phyloP scores from a whole-genome alignment of 2,113 vertebrate genomes.

The Conger conger region DNA sequence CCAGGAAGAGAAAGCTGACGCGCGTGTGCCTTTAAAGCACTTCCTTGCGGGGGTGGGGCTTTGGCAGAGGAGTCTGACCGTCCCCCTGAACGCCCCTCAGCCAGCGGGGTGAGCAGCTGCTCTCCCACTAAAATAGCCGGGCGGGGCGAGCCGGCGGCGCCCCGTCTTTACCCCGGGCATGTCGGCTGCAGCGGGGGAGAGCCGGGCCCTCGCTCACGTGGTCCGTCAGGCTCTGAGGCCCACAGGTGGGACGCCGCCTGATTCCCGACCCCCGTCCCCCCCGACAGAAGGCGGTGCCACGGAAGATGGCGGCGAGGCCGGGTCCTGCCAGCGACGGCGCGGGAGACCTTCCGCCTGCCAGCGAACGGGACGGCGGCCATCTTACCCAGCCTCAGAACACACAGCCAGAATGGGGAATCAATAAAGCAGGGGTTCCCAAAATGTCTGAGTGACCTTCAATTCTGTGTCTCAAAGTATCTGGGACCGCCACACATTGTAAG shows the following conservation, averaged over 20 bases:
- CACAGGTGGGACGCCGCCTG: conserved; percentile 53
- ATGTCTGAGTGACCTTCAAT: too few relatives aligned
- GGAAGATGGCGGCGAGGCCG: neutral
- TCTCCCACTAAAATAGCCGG: conserved; percentile 53
- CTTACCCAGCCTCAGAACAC: neutral
- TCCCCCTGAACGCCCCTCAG: conserved; percentile 31
- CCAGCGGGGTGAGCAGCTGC: conserved; percentile 59
- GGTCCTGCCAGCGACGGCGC: neutral
- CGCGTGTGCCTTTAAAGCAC: too few relatives aligned
- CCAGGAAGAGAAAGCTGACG: too few relatives aligned
- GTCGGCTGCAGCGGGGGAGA: conserved; percentile 19
- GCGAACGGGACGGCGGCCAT: neutral
- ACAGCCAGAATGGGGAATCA: neutral
- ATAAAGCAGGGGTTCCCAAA: too few relatives aligned
- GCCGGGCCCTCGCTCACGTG: conserved; percentile 37
- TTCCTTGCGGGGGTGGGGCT: too few relatives aligned
- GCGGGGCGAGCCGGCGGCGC: conserved; percentile 32
- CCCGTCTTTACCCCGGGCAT: neutral
- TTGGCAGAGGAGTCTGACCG: neutral
- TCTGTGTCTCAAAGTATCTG: too few relatives aligned
- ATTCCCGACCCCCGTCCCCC: conserved; percentile 6
- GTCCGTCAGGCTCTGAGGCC: conserved; percentile 34
- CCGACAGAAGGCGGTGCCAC: conserved; percentile 25
- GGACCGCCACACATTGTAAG: too few relatives aligned
- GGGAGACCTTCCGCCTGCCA: neutral